Percentiles rank a stretch among this genome's conserved stretches.
Conservation (phyloP, 1,140 invertebrate genomes). For the Bombus haemorrhoidalis region DNA sequence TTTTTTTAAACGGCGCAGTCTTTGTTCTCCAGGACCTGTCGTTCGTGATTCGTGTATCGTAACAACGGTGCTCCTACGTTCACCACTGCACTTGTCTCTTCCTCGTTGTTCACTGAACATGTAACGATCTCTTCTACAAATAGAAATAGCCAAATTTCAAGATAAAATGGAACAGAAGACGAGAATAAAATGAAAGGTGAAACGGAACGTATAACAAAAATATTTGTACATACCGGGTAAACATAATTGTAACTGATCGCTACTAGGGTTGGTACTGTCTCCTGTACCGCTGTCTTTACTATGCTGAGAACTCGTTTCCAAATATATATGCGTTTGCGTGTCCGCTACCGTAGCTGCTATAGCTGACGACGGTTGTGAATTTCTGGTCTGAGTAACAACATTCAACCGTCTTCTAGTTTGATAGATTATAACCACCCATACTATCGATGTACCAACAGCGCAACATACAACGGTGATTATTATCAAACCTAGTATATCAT, state of each 20-base stretch:
- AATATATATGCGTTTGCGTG: conserved; percentile 77
- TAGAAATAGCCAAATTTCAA: not conserved
- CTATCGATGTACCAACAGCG: conserved; percentile 93
- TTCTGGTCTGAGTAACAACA: conserved; percentile 61
- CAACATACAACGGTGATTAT: conserved; percentile 95
- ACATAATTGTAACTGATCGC: conserved; percentile 82
- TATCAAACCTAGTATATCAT: conserved; percentile 92
- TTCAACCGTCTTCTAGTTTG: conserved; percentile 88
- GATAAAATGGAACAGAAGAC: not conserved
- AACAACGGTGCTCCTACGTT: conserved; percentile 76
- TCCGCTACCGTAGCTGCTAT: conserved; percentile 57
- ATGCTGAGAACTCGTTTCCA: conserved; percentile 81
- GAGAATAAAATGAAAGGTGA: not conserved
- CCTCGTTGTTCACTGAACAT: conserved; percentile 74
- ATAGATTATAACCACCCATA: conserved; percentile 97
- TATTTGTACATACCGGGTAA: conserved; percentile 72
- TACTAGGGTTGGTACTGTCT: conserved; percentile 85
- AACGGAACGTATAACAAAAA: not conserved
- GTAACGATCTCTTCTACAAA: conserved; percentile 74
- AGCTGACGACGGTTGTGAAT: conserved; percentile 55
- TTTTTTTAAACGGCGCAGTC: conserved; percentile 66
- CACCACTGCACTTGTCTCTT: conserved; percentile 69
- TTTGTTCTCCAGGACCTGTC: conserved; percentile 66
- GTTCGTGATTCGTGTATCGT: conserved; percentile 80
- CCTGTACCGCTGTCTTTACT: conserved; percentile 86